Base-by-base conservation (phyloP, 2,113 vertebrate genomes). In the Actinemys pallida region DNA sequence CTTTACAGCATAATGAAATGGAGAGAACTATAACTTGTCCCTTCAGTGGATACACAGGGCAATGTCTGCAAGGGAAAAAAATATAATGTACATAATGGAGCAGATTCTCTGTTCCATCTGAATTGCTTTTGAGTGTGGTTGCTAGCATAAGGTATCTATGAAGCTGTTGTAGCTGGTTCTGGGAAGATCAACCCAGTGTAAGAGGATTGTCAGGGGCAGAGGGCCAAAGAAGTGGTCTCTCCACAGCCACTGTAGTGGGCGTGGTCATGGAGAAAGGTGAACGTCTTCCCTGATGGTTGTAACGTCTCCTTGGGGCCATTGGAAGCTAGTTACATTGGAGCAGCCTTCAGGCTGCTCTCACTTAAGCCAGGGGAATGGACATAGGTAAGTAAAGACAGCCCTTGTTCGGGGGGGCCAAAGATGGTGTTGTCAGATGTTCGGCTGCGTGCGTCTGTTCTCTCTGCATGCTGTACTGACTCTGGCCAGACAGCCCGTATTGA, bases 1-100 rank as follows among this genome's bases (percentile, higher is more conserved):
- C 6, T 42, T 59, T 0, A 20, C 65, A 59, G 11, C 11, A 1
- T 8, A 35, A 9, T 0, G 0, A 13, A 35, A 50, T 12, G 72
- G 65, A 39, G 31, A 19, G 29, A 22, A 81, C 45, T 29, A 1
- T 17, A 75, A 57, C n/a, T 22, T 90, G 62, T 25, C 39, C 57
- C 56, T 78, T 45, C 62, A 50, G 2, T 0, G 1, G 54, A 22
- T 62, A 31, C 24, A 35, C 0, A 0, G 72, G 52, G 42, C 59
- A 3, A 47, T 7, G 0, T 10, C 1, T 4, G 65, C 80, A 14
- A 12, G 82, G 81, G 81, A 29, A 45, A 83, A n/a, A 29, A n/a
- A 17, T 35, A 65, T 65, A 72, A 72, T 72, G 9, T 39, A 39
- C 7, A 39, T 72, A 72, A n/a, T 20, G n/a, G 65, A 10, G n/a